Base-by-base conservation (phyloP, 2,113 vertebrate species). In the Theristicus caerulescens region DNA sequence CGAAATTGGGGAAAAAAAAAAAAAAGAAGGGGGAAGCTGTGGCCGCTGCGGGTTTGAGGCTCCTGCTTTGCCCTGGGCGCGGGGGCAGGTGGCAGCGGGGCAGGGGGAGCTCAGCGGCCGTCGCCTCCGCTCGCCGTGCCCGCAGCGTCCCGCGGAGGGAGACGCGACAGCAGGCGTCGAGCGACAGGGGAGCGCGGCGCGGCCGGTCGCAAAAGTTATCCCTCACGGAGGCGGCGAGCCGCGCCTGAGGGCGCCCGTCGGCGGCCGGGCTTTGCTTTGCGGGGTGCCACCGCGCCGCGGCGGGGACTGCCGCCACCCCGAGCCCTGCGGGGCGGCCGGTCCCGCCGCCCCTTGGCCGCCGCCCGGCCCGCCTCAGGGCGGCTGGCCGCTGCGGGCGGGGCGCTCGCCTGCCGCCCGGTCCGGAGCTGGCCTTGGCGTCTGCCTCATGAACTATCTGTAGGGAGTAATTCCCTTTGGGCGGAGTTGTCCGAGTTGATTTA, bases 281-380 rank as follows among this genome's bases (percentile, higher is more conserved):
- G n/a, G n/a, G 96, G 96, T 97, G 82, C 70, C 79, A 8, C 64
- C 17, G 27, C 29, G 70, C 26, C 13, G 51, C 34, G 42, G 29
- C 25, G 61, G 52, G 52, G n/a, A 13, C 72, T 20, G 42, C n/a
- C n/a, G 24, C 49, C 58, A 5, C 47, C 19, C 26, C n/a, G 51
- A 44, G 10, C 52, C 27, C 21, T 8, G 77, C 42, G 47, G 55
- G 15, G 3, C n/a, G 13, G 40, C 70, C 36, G 18, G n/a, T 11
- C n/a, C 38, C 47, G 19, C 20, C 20, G 31, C 15, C 17, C 44
- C 17, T 26, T 16, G 67, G 57, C 21, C 31, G 36, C 38, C 18
- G 66, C 22, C 17, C 22, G n/a, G n/a, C n/a, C n/a, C n/a, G 38
- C 27, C 47, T 49, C 14, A 7, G 26, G 11, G 46, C 17, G 22